These are phyloP conservation scores for Ypsolopha sequella DNA, from an alignment of 2,888 invertebrate genomes.

Conservation along the genomic window DNA sequence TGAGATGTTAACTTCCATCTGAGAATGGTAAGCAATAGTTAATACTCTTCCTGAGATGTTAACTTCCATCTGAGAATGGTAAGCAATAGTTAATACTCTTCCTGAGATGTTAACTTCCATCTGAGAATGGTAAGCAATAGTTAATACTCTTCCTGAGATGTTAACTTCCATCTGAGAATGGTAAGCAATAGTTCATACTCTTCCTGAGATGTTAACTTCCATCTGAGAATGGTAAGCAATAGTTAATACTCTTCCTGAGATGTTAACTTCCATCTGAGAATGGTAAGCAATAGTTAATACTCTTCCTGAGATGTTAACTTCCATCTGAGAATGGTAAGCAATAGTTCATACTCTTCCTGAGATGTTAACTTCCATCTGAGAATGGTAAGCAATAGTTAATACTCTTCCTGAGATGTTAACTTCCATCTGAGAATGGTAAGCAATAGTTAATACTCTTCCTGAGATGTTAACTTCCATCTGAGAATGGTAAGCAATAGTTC, in stretches of 20 bases:
- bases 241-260: too few relatives aligned
- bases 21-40: conserved; percentile 53
- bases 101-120: conserved; percentile 71
- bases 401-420: too few relatives aligned
- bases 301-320: too few relatives aligned
- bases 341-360: too few relatives aligned
- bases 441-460: background rate
- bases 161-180: conserved; percentile 71
- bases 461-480: conserved; percentile 71
- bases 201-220: too few relatives aligned
- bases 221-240: conserved; percentile 64
- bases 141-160: too few relatives aligned
- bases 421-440: conserved; percentile 70
- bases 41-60: too few relatives aligned
- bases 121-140: conserved; percentile 59
- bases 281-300: conserved; percentile 36
- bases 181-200: conserved; percentile 28
- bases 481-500: conserved; percentile 50
- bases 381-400: conserved; percentile 42
- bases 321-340: conserved; percentile 68
- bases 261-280: conserved; percentile 71
- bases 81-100: conserved; percentile 18
- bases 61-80: conserved; percentile 71
- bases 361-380: conserved; percentile 71
- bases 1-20: conserved; percentile 71